Conservation (phyloP, 53 echinoderm and acorn worm species). For the Zoroaster sp. region DNA sequence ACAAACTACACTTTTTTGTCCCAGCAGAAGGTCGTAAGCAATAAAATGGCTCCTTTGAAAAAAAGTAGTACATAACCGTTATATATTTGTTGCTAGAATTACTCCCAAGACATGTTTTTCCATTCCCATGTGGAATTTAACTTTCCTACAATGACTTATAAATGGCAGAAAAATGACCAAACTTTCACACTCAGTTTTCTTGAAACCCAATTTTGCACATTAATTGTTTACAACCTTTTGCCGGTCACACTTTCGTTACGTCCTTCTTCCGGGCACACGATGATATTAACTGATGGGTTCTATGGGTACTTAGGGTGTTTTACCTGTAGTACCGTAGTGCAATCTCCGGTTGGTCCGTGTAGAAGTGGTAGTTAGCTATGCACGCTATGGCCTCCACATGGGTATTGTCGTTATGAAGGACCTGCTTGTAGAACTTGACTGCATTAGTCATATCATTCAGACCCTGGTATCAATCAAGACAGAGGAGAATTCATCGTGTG, state of each 20-base stretch:
- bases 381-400: slow-evolving; percentile 96
- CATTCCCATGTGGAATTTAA: too few species aligned
- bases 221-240: not conserved
- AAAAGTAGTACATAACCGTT: too few species aligned
- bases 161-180: too few species aligned
- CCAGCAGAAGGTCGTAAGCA: too few species aligned
- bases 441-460: slow-evolving; percentile 97
- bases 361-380: slow-evolving; percentile 95
- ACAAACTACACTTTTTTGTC: too few species aligned
- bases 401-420: slow-evolving; percentile 90
- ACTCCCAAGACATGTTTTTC: too few species aligned
- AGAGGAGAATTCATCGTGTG: not conserved
- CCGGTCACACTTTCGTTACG: not conserved
- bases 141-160: too few species aligned
- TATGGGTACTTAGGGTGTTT: not conserved
- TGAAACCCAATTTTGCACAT: not conserved
- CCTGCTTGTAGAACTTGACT: slow-evolving; percentile 94
- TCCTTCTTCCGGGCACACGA: too few species aligned
- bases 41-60: too few species aligned
- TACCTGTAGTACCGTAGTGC: slow-evolving; percentile 97
- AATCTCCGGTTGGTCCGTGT: slow-evolving; percentile 98
- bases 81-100: too few species aligned
- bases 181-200: not conserved
- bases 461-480: slow-evolving; percentile 52
- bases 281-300: too few species aligned